Evolutionary conservation across 2,797 vertebrate genomes (phyloP).

Genomic region (Kryptopterus vitreolus): DNA sequence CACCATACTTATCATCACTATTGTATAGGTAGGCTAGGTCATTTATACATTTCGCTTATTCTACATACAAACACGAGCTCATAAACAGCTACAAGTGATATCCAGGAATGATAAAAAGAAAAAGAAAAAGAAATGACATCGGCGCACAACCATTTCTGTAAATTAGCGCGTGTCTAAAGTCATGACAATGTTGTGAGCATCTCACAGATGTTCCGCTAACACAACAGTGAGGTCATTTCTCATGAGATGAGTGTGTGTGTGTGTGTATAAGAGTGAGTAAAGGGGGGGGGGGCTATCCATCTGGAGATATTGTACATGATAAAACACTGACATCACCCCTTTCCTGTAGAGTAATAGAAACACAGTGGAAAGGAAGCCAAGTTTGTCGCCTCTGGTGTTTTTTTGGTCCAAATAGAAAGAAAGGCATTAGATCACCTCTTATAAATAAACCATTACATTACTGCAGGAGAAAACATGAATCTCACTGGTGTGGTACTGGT

Average conservation of each 20-base stretch:
- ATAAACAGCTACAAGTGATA: neutral
- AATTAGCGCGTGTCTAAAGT: slow-evolving; percentile 58
- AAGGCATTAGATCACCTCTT: slow-evolving; percentile 35
- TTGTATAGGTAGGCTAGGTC: too few species aligned
- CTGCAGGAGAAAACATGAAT: neutral
- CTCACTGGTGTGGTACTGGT: neutral
- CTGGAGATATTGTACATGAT: slow-evolving; percentile 86
- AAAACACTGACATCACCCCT: slow-evolving; percentile 90
- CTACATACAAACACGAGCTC: too few species aligned
- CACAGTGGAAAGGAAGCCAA: slow-evolving; percentile 76
- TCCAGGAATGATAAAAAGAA: too few species aligned
- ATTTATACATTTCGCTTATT: too few species aligned
- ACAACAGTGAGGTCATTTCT: slow-evolving; percentile 88
- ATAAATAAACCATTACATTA: slow-evolving; percentile 23
- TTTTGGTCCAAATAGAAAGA: slow-evolving; percentile 62
- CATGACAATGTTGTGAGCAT: slow-evolving; percentile 66
- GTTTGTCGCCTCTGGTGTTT: slow-evolving; percentile 64
- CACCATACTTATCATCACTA: too few species aligned
- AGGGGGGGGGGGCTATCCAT: slow-evolving; percentile 57
- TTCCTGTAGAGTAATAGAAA: slow-evolving; percentile 83
- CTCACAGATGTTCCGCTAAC: slow-evolving; percentile 84
- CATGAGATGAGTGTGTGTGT: slow-evolving; percentile 68
- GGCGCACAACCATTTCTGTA: neutral
- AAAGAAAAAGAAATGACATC: neutral
- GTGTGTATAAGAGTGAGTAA: neutral